Evolutionary conservation across 1,140 invertebrate species (phyloP), one percentile per base, ranked within the genome.

Genomic region (Antheraea mylitta): DNA sequence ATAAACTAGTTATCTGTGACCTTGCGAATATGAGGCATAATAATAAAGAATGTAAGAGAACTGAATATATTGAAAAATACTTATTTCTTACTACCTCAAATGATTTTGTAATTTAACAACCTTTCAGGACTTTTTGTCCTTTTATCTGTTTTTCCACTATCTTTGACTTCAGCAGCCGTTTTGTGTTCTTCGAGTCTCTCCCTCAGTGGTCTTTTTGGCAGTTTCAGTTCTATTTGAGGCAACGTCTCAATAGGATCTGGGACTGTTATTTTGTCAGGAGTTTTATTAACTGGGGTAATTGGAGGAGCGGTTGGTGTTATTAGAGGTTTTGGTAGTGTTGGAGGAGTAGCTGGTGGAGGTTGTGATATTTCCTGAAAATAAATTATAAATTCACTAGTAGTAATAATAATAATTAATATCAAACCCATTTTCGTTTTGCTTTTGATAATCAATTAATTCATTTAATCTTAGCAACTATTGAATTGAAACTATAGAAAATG

Each of bases 201-300:
- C 68, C 91, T 83, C 4, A 92, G 74, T 4, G 92, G 89, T 66
- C 92, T 86, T 79, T 92, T 93, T 9, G 91, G 92, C 11, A 93
- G 82, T 69, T 92, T 92, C 13, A 93, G 70, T 76, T 93, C 92
- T 64, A 93, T 92, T 72, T 91, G 88, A 0, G 92, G 91, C 37
- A 93, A 72, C 6, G 67, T 77, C 66, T 90, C 86, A 73, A 36
- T 36, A 76, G 73, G 18, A 80, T 78, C 67, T 79, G 36, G 16
- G 9, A n/a, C 16, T 30, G n/a, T 45, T n/a, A n/a, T n/a, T 48
- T 18, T 18, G 7, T 38, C 30, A 18, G 42, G n/a, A 48, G 37
- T 64, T n/a, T n/a, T n/a, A 9, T 64, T 45, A 8, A 37, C 7
- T 37, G 18, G 18, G 59, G 13, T 71, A 72, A 61, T 62, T 18